Evolutionary conservation across 2,797 vertebrate species (phyloP), one percentile per base, ranked within the genome.

Genomic region (Cyclopterus lumpus): DNA sequence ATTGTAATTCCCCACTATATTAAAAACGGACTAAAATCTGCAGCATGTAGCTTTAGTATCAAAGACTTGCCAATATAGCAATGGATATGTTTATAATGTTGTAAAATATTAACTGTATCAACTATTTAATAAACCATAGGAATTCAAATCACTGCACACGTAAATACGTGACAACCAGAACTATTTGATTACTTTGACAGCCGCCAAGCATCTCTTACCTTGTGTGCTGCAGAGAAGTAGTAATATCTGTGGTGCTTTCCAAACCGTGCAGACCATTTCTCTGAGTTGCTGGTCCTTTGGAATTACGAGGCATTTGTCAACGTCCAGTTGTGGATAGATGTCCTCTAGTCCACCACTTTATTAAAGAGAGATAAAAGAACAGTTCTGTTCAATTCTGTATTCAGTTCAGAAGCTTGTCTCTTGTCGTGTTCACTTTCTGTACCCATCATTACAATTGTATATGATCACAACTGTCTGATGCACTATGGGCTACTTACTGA

Each of bases 311-410:
- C 94, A 95, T 71, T 81, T 16, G 8, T 77, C 62, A 34, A 95
- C 38, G 32, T 82, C 62, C 89, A 94, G 53, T 48, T 86, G 83
- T 64, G 93, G 94, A 75, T 95, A 95, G 65, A 71, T 81, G 60
- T 92, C 85, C 63, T 91, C 58, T n/a, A 96, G 82, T 22, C 65
- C 79, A 9, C 87, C 93, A 42, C 95, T 95, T 79, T 5, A 82
- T 69, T n/a, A 1, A 77, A 76, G 48, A 83, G 8, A 65, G 61
- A 71, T 30, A 76, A 67, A 48, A 72, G 11, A 42, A 57, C 16
- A 15, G 5, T 49, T 59, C 5, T 53, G 6, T 59, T n/a, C 38
- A 8, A 58, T 57, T 54, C 8, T 68, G 24, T 20, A 59, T 12
- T 38, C 5, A 24, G 15, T 26, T 72, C 22, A 66, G 14, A 22